Conservation (phyloP, 1,140 invertebrate species). For the Hormaphis cornu region DNA sequence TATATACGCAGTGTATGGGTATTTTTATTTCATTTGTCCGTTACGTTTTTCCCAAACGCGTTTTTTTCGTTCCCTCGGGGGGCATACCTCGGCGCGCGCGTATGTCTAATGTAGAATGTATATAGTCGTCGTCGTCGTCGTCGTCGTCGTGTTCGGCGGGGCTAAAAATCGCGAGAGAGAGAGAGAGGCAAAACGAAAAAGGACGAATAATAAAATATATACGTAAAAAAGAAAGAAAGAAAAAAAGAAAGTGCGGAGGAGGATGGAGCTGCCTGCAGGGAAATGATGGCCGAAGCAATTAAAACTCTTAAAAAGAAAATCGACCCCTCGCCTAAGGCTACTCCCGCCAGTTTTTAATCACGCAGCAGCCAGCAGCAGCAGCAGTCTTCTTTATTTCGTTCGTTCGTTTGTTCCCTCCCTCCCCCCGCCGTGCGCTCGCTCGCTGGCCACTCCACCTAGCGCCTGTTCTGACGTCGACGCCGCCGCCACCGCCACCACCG, state of each 20-base stretch:
- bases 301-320: conserved; percentile 41
- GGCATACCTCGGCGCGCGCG: too few relatives aligned
- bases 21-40: too few relatives aligned
- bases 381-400: conserved; percentile 33
- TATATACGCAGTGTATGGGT: too few relatives aligned
- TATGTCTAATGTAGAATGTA: background rate
- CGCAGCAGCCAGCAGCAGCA: conserved; percentile 33
- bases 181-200: conserved; percentile 32
- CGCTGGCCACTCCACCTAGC: background rate
- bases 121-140: background rate
- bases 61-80: background rate
- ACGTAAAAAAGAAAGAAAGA: too few relatives aligned
- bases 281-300: conserved; percentile 40
- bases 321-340: conserved; percentile 34
- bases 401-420: conserved; percentile 9
- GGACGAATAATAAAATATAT: conserved; percentile 35
- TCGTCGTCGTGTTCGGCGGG: conserved; percentile 18
- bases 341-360: conserved; percentile 36
- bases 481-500: background rate
- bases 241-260: conserved; percentile 33
- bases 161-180: conserved; percentile 18
- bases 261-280: conserved; percentile 36
- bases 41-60: too few relatives aligned
- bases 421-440: background rate
- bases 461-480: background rate